Evolutionary conservation across 30 jellyfish, hydroid and myxozoan genomes (phyloP), one percentile per base, ranked within the genome.

Genomic region (Rhopilema esculentum): DNA sequence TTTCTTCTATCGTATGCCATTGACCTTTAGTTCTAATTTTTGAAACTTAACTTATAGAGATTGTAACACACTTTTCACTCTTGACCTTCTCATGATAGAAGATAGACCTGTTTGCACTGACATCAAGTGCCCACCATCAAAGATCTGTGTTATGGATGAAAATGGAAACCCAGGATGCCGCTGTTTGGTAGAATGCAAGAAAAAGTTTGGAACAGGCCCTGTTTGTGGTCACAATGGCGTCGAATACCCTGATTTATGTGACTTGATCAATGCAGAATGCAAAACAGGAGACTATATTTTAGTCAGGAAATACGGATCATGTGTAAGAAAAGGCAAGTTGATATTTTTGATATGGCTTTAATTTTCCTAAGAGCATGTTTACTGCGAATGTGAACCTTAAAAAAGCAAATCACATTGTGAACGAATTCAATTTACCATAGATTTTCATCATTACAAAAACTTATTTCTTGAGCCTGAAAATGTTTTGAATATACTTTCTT

Each of bases 181-280:
- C 30, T 87, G 96, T 48, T 63, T 77, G 27, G 65, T 79, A 0
- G 83, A 76, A 25, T 87, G 96, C 90, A 67, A 52, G 21, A 68
- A 28, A 19, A 79, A 72, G 73, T 2, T 50, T 48, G 69, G 63
- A 23, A 87, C 90, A 12, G 96, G 96, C 28, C 72, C 70, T 31
- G 87, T 87, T 19, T 87, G 96, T 77, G 96, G 96, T 8, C 73
- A 19, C 63, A 77, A 87, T 69, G 90, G 90, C 33, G 79, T 49
- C 30, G 88, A 48, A 22, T 87, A 87, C 65, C 79, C 82, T 8
- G 90, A 87, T 30, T 16, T 87, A 20, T 87, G 96, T 66, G 96
- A 77, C 64, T 61, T 87, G 15, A 67, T 64, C n/a, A 68, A 87
- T 9, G 90, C 52, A 20, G 96, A 72, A 30, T 87, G 96, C 61